Evolutionary conservation across 2,888 invertebrate species (phyloP).

Genomic region (Drosophila mimetica): DNA sequence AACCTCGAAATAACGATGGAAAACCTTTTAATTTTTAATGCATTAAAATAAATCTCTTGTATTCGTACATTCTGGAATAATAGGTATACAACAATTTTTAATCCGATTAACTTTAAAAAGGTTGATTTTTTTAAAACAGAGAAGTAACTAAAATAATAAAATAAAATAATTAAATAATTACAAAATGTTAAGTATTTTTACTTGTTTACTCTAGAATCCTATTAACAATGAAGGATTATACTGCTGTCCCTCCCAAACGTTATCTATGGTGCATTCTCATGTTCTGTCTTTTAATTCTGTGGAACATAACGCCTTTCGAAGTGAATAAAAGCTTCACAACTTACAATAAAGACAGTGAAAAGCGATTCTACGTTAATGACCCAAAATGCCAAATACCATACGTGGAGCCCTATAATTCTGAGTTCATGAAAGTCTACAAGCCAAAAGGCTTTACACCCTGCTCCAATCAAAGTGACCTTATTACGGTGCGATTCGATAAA

Average conservation of each 20-base stretch:
- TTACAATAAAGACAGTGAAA: too few species aligned
- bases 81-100: too few species aligned
- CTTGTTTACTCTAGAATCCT: neutral
- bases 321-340: neutral
- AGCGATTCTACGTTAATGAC: constrained; percentile 82
- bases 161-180: too few species aligned
- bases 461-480: constrained; percentile 22
- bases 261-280: neutral
- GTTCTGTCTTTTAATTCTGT: constrained; percentile 1
- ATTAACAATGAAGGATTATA: neutral
- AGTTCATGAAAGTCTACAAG: constrained; percentile 77
- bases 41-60: too few species aligned
- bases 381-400: constrained; percentile 87
- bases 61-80: too few species aligned
- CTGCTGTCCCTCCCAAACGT: neutral
- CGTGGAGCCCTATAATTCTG: constrained; percentile 86
- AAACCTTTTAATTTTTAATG: too few species aligned
- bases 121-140: too few species aligned
- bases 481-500: neutral
- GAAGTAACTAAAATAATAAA: too few species aligned
- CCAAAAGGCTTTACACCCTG: constrained; percentile 46
- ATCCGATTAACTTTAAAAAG: too few species aligned
- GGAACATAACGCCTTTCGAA: neutral
- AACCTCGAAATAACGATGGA: too few species aligned
- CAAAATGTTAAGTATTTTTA: too few species aligned